Base-by-base conservation (phyloP, 2,113 vertebrate genomes). In the Bubo blakistoni region DNA sequence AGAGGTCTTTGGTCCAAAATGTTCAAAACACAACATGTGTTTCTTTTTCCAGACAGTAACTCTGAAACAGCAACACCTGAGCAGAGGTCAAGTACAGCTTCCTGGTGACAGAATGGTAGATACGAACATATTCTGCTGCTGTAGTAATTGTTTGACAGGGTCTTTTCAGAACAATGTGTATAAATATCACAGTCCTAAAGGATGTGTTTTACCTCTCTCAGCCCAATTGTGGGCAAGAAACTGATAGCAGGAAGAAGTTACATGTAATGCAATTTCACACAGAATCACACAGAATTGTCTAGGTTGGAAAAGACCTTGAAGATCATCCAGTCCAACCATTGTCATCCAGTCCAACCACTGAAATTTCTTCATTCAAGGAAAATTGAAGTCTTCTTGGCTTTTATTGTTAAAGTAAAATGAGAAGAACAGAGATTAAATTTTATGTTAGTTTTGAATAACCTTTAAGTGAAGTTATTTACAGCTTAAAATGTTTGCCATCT, bases 401-500 rank as follows among this genome's bases (percentile, higher is more conserved):
- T 89, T 34, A 62, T 44, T 66, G 9, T 73, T 90, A 38, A 79
- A 76, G 30, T 25, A 79, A 86, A 82, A 58, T 66, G 22, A 94
- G 46, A 94, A 86, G 34, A 85, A 21, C 9, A 61, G 65, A 86
- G 14, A 71, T 67, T 58, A 52, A 63, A 38, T 92, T 95, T 91
- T 87, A 12, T 69, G 4, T 66, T 70, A 38, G 18, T 38, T 90
- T 81, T 83, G 38, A 85, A 80, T 58, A 90, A 73, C 11, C 18
- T 27, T 63, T 63, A 78, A 34, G 11, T 84, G 49, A 78, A 71
- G 11, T 19, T 94, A 70, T 47, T 70, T 12, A 73, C 13, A 42
- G 4, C 3, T 13, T 86, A 26, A 24, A 54, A 58, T 0, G 0
- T 80, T 80, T 70, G 29, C 16, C 47, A 10, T 38, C 55, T 72